phyloP scores from a whole-genome alignment of 37 sponge, comb jelly and placozoan genomes.

The Hexactinellida sp. region DNA sequence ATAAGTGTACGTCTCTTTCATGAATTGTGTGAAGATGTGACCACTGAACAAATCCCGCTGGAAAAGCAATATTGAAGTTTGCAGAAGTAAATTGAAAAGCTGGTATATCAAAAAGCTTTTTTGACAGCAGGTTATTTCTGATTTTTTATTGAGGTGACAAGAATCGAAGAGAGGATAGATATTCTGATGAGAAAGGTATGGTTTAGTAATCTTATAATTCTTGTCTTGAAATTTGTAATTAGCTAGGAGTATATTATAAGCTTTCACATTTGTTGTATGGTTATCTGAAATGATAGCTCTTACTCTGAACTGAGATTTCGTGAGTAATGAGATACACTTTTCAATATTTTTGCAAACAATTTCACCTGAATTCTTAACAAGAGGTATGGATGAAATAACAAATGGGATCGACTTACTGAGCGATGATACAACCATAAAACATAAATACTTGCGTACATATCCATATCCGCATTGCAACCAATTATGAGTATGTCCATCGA shows the following conservation, averaged over 20 bases:
- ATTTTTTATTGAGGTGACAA: neutral
- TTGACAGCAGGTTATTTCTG: neutral
- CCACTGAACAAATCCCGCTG: neutral
- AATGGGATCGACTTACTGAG: neutral
- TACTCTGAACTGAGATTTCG: neutral
- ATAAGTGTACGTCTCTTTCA: slow-evolving; percentile 8
- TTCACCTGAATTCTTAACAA: neutral
- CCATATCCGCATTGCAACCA: neutral
- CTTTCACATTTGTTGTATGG: neutral
- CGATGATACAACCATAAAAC: neutral
- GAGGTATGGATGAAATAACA: neutral
- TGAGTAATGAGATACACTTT: neutral
- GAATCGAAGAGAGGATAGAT: neutral
- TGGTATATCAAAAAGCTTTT: neutral
- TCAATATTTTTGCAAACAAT: neutral
- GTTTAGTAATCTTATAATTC: neutral
- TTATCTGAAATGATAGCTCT: slow-evolving; percentile 2
- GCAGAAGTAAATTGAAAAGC: neutral
- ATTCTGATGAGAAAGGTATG: slow-evolving; percentile 1
- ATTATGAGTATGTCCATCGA: neutral
- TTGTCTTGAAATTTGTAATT: neutral
- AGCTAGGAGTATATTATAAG: neutral
- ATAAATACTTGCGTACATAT: neutral
- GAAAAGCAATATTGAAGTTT: neutral
- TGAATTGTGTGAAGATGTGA: neutral